Conservation (phyloP, 2,113 vertebrate genomes). For the Ailurus styani region DNA sequence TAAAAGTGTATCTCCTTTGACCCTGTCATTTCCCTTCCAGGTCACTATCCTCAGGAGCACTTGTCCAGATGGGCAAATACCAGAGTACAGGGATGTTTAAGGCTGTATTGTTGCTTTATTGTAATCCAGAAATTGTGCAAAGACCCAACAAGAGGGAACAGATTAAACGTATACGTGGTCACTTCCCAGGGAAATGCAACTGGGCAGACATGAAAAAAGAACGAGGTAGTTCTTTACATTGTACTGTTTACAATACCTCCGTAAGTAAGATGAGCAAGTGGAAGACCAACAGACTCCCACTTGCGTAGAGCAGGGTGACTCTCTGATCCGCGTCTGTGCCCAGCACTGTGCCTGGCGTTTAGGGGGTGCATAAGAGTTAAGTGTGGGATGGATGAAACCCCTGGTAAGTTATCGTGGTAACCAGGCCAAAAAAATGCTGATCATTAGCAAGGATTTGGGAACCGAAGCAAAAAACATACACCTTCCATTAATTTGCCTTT, state of each 20-base stretch:
- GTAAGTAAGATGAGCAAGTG: background rate
- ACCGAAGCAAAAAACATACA: background rate
- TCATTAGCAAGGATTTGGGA: background rate
- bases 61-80: background rate
- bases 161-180: background rate
- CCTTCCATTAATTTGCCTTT: background rate
- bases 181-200: background rate
- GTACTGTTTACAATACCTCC: background rate
- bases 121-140: background rate
- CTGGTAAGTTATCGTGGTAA: background rate
- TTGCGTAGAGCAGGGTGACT: background rate
- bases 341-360: accelerated
- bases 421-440: background rate
- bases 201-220: background rate
- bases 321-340: accelerated
- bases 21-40: background rate
- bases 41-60: background rate
- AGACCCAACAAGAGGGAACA: background rate
- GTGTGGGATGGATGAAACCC: background rate
- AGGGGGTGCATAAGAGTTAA: accelerated
- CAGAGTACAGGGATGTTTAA: background rate
- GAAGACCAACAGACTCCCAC: background rate
- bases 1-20: background rate
- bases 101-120: background rate
- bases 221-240: background rate